A percentile compares a stretch with the other conserved stretches of the same genome.
phyloP scores from a whole-genome alignment of 2,113 vertebrate genomes.

The Xenopus tropicalis region DNA sequence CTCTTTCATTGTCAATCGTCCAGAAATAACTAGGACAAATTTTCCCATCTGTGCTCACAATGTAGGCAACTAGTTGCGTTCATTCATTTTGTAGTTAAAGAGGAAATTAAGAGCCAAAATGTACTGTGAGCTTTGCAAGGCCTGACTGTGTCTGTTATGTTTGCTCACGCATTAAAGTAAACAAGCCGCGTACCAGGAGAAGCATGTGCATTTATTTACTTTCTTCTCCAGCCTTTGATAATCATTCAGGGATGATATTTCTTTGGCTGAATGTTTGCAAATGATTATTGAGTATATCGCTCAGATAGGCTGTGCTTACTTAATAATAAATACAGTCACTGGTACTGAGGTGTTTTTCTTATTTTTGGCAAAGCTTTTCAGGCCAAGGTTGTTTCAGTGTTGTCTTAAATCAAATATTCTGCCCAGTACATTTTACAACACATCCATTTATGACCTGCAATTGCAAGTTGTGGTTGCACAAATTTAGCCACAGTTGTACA shows the following conservation, averaged over 20 bases:
- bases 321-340: no score
- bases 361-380: no score
- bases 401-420: no score
- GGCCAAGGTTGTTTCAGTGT: no score
- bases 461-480: no score
- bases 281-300: background rate
- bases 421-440: no score
- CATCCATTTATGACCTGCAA: no score
- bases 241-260: conserved; percentile 14
- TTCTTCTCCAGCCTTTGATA: conserved; percentile 19
- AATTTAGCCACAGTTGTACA: no score
- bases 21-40: conserved; percentile 38
- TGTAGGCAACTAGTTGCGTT: conserved; percentile 31
- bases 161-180: conserved; percentile 24
- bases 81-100: conserved; percentile 26
- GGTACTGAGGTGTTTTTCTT: no score
- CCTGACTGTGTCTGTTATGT: background rate
- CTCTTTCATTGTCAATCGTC: conserved; percentile 41
- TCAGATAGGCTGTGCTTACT: background rate
- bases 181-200: conserved; percentile 31
- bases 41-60: conserved; percentile 38
- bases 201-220: conserved; percentile 34
- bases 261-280: background rate
- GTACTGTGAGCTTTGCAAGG: conserved; percentile 21
- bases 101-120: conserved; percentile 16